Evolutionary conservation across 2,113 vertebrate genomes (phyloP).

Genomic region (Barnardius zonarius): DNA sequence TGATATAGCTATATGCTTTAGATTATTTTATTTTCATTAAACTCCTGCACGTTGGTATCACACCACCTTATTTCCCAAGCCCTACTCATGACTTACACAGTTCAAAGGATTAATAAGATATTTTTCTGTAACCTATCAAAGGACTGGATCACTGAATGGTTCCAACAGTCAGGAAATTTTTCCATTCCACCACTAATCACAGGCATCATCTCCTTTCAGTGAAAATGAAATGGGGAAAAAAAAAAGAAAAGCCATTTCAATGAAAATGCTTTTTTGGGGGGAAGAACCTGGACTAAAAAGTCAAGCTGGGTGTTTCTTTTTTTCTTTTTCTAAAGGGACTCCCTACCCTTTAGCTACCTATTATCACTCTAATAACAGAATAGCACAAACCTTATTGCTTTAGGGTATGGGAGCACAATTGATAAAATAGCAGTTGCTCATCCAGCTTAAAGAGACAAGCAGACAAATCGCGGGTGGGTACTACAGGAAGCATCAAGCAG

Average conservation of each 20-base stretch:
- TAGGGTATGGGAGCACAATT: background rate
- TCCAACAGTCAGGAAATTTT: background rate
- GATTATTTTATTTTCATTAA: slow-evolving; percentile 16
- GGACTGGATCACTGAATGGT: background rate
- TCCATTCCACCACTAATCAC: background rate
- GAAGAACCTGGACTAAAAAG: background rate
- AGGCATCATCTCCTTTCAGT: background rate
- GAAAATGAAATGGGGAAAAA: background rate
- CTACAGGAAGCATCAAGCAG: background rate
- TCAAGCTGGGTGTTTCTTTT: background rate
- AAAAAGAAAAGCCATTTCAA: background rate
- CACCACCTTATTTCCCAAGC: background rate
- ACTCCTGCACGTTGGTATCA: background rate
- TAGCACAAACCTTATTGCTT: background rate
- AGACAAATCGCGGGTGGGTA: background rate
- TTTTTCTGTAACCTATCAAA: background rate
- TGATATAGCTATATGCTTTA: background rate
- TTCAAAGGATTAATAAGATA: background rate
- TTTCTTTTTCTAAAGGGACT: background rate
- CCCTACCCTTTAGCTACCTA: background rate
- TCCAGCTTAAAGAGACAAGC: background rate
- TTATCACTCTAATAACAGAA: background rate
- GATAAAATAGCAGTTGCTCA: background rate
- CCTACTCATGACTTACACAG: background rate
- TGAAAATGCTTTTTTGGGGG: background rate